phyloP scores from a whole-genome alignment of 1,140 invertebrate species.

The Spodoptera litura region DNA sequence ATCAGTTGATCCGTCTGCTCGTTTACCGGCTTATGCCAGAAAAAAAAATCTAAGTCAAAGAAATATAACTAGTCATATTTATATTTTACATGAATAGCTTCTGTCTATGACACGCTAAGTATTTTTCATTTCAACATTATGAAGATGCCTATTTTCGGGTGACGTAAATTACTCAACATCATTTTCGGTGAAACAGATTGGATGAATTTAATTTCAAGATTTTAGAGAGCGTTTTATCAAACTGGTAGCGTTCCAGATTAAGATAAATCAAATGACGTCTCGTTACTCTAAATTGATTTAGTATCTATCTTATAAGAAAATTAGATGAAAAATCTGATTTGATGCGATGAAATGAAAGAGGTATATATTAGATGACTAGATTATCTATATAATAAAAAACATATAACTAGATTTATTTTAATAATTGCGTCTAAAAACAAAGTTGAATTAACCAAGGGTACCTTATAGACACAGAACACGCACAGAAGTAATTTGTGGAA shows the following conservation, averaged over 20 bases:
- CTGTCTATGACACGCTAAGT: not conserved
- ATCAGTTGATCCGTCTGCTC: too few species aligned
- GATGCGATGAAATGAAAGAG: not conserved
- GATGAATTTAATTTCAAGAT: slow-evolving; percentile 29
- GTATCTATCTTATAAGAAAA: slow-evolving; percentile 18
- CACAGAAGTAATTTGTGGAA: too few species aligned
- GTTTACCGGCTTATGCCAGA: too few species aligned
- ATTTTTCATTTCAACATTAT: slow-evolving; percentile 1
- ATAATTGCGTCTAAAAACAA: too few species aligned
- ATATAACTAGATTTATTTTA: too few species aligned
- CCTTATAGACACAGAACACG: too few species aligned
- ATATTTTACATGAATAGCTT: not conserved
- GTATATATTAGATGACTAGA: too few species aligned
- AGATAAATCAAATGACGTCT: slow-evolving; percentile 35
- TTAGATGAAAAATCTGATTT: slow-evolving; percentile 8
- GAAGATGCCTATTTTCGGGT: not conserved
- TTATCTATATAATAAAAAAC: too few species aligned
- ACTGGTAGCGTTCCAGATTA: slow-evolving; percentile 26
- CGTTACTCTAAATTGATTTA: slow-evolving; percentile 22
- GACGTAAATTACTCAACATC: slow-evolving; percentile 21
- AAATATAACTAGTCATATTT: too few species aligned
- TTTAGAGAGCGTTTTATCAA: slow-evolving; percentile 33
- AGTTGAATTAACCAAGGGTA: too few species aligned
- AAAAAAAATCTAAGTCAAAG: too few species aligned
- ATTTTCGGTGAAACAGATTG: slow-evolving; percentile 14